A percentile compares a stretch with the other conserved stretches of the same genome.
Evolutionary conservation across 2,888 invertebrate genomes (phyloP).

Genomic region (Arctia plantaginis): DNA sequence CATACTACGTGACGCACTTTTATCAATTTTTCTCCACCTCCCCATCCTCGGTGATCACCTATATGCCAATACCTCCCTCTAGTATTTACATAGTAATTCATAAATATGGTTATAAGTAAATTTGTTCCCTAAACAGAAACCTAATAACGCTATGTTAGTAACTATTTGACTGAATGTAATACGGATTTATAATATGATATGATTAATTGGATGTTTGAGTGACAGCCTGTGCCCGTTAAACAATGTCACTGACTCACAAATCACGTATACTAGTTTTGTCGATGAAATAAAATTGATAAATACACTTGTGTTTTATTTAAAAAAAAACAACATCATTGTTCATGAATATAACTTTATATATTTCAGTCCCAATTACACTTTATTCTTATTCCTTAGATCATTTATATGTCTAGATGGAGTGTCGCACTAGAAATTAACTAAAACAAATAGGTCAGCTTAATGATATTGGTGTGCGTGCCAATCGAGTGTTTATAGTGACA

Average conservation of each 20-base stretch:
- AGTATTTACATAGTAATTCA: no score
- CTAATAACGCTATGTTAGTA: not conserved
- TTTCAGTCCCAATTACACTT: slow-evolving; percentile 13
- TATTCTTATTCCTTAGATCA: not conserved
- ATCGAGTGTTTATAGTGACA: not conserved
- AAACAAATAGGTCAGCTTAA: not conserved
- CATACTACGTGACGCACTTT: not conserved
- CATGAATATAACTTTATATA: slow-evolving; percentile 9
- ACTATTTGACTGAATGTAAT: not conserved
- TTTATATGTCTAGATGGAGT: not conserved
- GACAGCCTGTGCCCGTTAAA: slow-evolving; percentile 28
- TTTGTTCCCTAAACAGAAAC: not conserved
- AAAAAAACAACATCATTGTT: not conserved
- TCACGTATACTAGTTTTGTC: slow-evolving; percentile 58
- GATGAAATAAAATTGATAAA: slow-evolving; percentile 54
- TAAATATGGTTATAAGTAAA: no score
- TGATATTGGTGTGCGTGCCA: not conserved
- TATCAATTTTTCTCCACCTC: no score
- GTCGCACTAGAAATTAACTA: not conserved
- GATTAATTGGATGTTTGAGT: not conserved
- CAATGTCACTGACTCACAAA: slow-evolving; percentile 37
- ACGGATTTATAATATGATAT: not conserved
- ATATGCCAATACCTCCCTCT: no score
- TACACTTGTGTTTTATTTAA: slow-evolving; percentile 17
- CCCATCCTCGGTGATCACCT: no score